phyloP scores from a whole-genome alignment of 92 coral and sea anemone genomes.

The Pocillopora grandis region DNA sequence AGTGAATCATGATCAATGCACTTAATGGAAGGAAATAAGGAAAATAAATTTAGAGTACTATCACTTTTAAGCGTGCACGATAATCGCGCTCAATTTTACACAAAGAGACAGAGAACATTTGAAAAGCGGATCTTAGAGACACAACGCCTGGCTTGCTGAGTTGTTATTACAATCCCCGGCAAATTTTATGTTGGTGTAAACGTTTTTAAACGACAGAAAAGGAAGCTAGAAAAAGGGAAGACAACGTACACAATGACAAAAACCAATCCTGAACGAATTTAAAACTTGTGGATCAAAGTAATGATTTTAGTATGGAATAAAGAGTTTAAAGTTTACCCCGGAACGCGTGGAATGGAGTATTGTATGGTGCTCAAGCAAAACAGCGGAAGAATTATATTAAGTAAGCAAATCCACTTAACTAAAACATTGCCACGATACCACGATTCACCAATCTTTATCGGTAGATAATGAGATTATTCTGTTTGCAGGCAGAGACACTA shows the following conservation, averaged over 20 bases:
- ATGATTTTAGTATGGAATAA: background rate
- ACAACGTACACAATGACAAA: background rate
- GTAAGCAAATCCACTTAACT: background rate
- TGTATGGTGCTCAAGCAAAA: background rate
- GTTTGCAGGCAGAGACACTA: slow-evolving; percentile 28
- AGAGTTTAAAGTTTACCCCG: background rate
- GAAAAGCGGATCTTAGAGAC: too few species aligned
- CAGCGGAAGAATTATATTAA: background rate
- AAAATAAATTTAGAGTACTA: too few species aligned
- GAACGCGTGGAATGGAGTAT: background rate
- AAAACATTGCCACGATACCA: slow-evolving; percentile 5
- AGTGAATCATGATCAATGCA: background rate
- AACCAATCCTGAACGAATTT: background rate
- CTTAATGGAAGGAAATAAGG: too few species aligned
- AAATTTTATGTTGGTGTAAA: too few species aligned
- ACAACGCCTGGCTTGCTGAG: too few species aligned
- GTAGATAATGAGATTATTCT: slow-evolving; percentile 25
- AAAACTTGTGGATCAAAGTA: background rate
- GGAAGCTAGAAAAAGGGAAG: background rate
- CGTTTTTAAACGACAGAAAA: too few species aligned
- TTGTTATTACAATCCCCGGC: too few species aligned
- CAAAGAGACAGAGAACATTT: too few species aligned
- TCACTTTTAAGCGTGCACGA: too few species aligned
- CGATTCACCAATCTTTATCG: slow-evolving; percentile 18
- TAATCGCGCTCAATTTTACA: too few species aligned